Evolutionary conservation across 1,140 invertebrate genomes (phyloP), one percentile per base, ranked within the genome.

Genomic region (Hylaeus volcanicus): DNA sequence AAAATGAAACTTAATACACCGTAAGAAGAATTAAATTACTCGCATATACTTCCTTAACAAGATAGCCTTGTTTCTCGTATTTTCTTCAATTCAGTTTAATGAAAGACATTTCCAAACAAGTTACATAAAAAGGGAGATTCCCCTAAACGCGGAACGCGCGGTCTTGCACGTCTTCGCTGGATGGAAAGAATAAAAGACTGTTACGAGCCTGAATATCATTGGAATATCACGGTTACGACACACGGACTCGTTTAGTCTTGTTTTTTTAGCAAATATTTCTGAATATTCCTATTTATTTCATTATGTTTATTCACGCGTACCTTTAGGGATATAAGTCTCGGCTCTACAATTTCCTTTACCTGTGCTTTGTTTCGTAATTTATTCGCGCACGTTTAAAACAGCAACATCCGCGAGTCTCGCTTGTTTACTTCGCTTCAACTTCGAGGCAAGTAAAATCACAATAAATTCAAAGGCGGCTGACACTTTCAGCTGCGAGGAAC

Each of bases 381-480:
- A 26, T 26, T 26, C 26, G 26, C 0, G 26, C 26, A 26, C 0
- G 26, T 26, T 26, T 26, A 26, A 26, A 26, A 26, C 15, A 9
- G 3, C 2, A 26, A 2, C 1, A 26, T 1, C 15, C 9, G 45
- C 12, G 15, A 8, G 6, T 66, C 43, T 11, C 53, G n/a, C 53
- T 61, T 61, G 58, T 61, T 73, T 68, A 68, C 45, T 51, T 68
- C 5, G 65, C 65, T 51, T 68, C 65, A 68, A 51, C 53, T 68
- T 68, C 65, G 3, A 3, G 45, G n/a, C 45, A 51, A 68, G 65
- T 68, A 51, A 68, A 68, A 68, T n/a, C 60, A 39, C 72, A 9
- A 74, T 74, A 74, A 74, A 74, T 74, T 37, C 60, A 37, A n/a
- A 26, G 26, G 26, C 48, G 41, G 72, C 53, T 63, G 72, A 74